These are phyloP conservation scores for Aphaenogaster floridana DNA, from an alignment of 1,140 invertebrate genomes.

Conservation along the genomic window DNA sequence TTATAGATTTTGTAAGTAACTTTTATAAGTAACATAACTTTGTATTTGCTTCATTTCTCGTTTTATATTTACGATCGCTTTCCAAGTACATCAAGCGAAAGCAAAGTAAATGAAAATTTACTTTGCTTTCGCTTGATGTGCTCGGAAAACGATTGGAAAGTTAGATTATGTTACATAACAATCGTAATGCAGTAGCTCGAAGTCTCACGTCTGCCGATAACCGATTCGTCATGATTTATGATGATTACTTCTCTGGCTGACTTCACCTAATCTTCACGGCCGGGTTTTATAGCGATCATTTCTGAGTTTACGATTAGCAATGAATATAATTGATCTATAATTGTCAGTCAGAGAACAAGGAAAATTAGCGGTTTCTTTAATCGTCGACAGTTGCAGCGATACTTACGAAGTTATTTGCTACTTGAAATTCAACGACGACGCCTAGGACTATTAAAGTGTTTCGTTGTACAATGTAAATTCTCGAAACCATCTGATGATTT, in stretches of 20 bases:
- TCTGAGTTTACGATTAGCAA: conserved; percentile 45
- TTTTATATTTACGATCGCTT: neutral
- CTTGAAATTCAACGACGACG: neutral
- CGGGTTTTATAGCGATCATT: conserved; percentile 9
- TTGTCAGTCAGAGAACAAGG: neutral
- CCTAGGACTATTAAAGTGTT: neutral
- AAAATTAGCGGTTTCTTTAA: neutral
- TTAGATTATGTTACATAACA: neutral
- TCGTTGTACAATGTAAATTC: neutral
- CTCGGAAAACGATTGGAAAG: conserved; percentile 7
- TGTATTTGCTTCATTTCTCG: neutral
- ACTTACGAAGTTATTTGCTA: neutral
- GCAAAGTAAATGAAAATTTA: neutral
- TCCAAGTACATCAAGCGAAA: no score
- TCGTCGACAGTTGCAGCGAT: neutral
- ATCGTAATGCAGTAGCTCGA: neutral
- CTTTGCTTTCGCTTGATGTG: conserved; percentile 8
- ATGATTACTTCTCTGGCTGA: conserved; percentile 72
- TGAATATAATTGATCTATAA: conserved; percentile 22
- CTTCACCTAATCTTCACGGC: conserved; percentile 29
- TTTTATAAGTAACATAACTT: conserved; percentile 6
- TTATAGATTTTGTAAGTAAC: conserved; percentile 2
- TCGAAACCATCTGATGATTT: neutral
- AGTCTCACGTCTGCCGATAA: conserved; percentile 62
- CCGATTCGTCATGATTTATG: conserved; percentile 75